Percentiles rank a stretch among this genome's conserved stretches.
These are phyloP conservation scores for Labroides dimidiatus DNA, from an alignment of 2,797 vertebrate species.

Conservation along the genomic window DNA sequence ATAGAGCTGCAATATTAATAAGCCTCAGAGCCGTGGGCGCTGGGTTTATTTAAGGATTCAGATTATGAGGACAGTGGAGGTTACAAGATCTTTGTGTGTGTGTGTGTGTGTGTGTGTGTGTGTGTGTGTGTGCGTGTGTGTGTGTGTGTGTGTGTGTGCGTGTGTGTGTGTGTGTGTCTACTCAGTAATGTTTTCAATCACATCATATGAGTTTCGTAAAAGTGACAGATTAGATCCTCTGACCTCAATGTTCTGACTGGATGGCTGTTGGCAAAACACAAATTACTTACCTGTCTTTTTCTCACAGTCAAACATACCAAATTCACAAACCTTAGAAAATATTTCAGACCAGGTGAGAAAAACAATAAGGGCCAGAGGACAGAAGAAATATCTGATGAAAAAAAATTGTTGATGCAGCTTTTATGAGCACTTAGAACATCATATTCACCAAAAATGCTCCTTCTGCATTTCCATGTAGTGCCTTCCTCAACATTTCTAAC, in stretches of 20 bases:
- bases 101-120: neutral
- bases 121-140: neutral
- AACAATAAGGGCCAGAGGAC: neutral
- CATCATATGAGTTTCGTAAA: slow-evolving; percentile 40
- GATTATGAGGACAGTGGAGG: slow-evolving; percentile 73
- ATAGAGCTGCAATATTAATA: slow-evolving; percentile 84
- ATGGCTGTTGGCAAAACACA: slow-evolving; percentile 11
- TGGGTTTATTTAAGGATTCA: slow-evolving; percentile 80
- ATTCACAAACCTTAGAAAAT: slow-evolving; percentile 20
- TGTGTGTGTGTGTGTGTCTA: slow-evolving; percentile 29
- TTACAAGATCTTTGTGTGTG: slow-evolving; percentile 50
- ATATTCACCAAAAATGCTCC: too few relatives aligned
- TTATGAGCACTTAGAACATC: neutral
- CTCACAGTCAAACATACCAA: neutral
- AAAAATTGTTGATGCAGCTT: neutral
- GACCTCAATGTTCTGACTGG: neutral
- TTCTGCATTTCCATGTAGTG: too few relatives aligned
- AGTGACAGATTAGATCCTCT: slow-evolving; percentile 32
- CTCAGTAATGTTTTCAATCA: slow-evolving; percentile 44
- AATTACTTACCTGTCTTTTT: slow-evolving; percentile 14
- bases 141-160: too few relatives aligned
- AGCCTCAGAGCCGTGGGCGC: slow-evolving; percentile 64
- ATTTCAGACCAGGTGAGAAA: too few relatives aligned
- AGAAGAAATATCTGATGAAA: neutral
- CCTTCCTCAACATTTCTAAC: too few relatives aligned